phyloP scores from a whole-genome alignment of 2,113 vertebrate species.

The Boleophthalmus pectinirostris region DNA sequence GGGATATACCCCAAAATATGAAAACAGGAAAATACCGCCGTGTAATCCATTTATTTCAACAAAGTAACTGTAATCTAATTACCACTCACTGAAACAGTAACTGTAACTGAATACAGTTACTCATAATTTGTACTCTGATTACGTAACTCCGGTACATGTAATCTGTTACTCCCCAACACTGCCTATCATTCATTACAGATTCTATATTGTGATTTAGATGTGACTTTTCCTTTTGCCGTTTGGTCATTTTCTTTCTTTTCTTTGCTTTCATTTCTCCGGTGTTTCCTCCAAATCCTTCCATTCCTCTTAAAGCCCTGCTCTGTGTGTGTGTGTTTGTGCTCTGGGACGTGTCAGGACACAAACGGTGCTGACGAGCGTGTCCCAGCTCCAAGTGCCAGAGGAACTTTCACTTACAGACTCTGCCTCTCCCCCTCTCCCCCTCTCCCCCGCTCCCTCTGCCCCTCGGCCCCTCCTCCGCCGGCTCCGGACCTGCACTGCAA shows the following conservation, averaged over 20 bases:
- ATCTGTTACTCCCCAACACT: too few species aligned
- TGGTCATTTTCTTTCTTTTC: neutral
- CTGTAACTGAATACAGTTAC: too few species aligned
- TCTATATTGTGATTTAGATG: too few species aligned
- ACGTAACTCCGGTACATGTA: too few species aligned
- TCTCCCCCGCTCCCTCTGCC: neutral
- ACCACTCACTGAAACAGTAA: too few species aligned
- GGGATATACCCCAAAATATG: too few species aligned
- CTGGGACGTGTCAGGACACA: constrained; percentile 1
- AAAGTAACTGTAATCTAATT: too few species aligned
- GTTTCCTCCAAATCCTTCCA: neutral
- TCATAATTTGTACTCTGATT: too few species aligned
- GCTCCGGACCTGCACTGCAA: neutral
- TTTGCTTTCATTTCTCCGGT: neutral
- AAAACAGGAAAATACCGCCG: too few species aligned
- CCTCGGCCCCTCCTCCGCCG: neutral
- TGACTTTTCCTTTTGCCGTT: neutral
- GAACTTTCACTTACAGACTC: constrained; percentile 23
- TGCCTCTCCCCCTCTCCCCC: neutral
- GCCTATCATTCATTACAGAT: too few species aligned
- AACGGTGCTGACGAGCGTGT: neutral
- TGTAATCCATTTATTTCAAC: too few species aligned
- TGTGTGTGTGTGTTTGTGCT: neutral
- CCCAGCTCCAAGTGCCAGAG: neutral
- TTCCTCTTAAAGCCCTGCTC: neutral